Base-by-base conservation (phyloP, 2,888 invertebrate species). In the Ferdinandea cuprea region DNA sequence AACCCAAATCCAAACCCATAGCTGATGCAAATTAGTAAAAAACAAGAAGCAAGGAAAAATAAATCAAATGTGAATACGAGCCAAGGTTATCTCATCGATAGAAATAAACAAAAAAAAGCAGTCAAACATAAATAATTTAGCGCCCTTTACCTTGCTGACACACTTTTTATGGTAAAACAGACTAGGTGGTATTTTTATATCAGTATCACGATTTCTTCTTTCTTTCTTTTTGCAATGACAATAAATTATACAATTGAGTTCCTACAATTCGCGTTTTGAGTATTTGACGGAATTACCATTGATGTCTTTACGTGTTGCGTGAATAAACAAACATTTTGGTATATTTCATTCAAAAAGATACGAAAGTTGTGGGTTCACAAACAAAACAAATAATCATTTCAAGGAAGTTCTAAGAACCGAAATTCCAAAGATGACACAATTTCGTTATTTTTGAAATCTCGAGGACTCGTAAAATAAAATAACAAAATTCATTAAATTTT, bases 111-210 rank as follows among this genome's bases (percentile, higher is more conserved):
- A 69, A 68, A 61, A 74, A 65, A 77, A 54, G 65, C 66, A 63
- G 79, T 17, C 30, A 73, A 42, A 61, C 28, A 63, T 48, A 61
- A 74, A 65, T 73, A 46, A 78, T 56, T 71, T 46, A 85, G 85
- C 88, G 89, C 88, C 88, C 89, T 89, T 89, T 89, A 89, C 88
- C 89, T 89, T 89, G 89, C 89, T 89, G 88, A 89, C 88, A 89
- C 86, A 89, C 89, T 89, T 89, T 89, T 89, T 88, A 89, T 89
- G 89, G 87, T 86, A 89, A 89, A 85, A 56, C n/a, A n/a, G 3
- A 11, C 2, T 32, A n/a, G n/a, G n/a, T n/a, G n/a, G n/a, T 19
- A 11, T 40, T 28, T 19, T 5, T 40, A 17, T 58, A 28, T 50
- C 44, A 40, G 37, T 15, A 61, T 9, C 21, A 52, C 21, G 15